These are phyloP conservation scores for Xylota segnis DNA, from an alignment of 2,888 invertebrate species.

Conservation along the genomic window DNA sequence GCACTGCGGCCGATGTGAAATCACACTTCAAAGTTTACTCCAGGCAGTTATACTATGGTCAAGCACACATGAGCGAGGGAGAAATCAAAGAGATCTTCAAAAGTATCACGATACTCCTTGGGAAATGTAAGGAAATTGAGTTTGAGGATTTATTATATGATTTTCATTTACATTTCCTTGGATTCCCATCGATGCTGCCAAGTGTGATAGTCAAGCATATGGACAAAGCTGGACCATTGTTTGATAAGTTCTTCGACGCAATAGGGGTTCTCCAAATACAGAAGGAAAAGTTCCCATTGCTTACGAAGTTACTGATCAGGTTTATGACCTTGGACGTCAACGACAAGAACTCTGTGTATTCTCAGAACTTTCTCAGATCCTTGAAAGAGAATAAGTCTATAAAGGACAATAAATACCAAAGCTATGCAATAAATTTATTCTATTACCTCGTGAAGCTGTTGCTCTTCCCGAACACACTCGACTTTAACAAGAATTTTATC, in stretches of 20 bases:
- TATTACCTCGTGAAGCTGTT: constrained; percentile 81
- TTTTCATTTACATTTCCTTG: constrained; percentile 51
- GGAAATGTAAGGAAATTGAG: constrained; percentile 43
- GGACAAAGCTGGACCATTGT: constrained; percentile 14
- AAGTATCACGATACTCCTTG: constrained; percentile 2
- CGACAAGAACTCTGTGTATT: constrained; percentile 50
- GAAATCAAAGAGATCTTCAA: constrained; percentile 51
- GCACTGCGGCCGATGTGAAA: constrained; percentile 49
- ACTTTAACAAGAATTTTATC: constrained; percentile 78
- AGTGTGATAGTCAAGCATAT: constrained; percentile 40
- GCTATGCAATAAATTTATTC: constrained; percentile 78
- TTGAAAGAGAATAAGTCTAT: constrained; percentile 78
- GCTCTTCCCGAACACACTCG: constrained; percentile 62
- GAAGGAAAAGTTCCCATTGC: neutral
- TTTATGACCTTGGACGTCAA: constrained; percentile 47
- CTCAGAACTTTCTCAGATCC: constrained; percentile 77
- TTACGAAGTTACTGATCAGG: constrained; percentile 39
- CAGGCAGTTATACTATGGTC: constrained; percentile 51
- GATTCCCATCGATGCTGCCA: constrained; percentile 47
- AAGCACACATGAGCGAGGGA: constrained; percentile 23
- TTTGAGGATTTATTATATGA: constrained; percentile 46
- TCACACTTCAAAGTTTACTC: constrained; percentile 66
- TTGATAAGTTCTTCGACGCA: constrained; percentile 46
- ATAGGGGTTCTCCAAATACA: constrained; percentile 27
- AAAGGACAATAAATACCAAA: constrained; percentile 75